These are phyloP conservation scores for Herpailurus yagouaroundi DNA, from an alignment of 2,113 vertebrate species.

Conservation along the genomic window DNA sequence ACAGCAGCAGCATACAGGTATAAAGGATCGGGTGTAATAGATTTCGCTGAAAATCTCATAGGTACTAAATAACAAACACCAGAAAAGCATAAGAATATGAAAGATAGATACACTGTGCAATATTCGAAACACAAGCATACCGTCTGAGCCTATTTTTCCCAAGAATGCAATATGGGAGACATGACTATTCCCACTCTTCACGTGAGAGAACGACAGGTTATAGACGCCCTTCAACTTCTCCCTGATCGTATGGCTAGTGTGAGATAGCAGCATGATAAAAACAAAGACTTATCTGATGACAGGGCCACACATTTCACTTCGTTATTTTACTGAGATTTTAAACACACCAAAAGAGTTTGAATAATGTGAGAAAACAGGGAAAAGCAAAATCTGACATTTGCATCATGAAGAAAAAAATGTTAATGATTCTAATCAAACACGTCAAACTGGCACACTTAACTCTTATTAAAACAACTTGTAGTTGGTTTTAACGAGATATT, in stretches of 20 bases:
- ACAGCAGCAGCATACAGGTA: neutral
- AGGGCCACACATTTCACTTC: neutral
- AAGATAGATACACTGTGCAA: too few relatives aligned
- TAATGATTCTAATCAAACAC: constrained; percentile 43
- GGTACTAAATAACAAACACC: neutral
- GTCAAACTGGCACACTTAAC: constrained; percentile 33
- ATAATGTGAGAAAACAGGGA: neutral
- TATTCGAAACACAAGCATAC: neutral
- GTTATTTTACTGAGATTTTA: neutral
- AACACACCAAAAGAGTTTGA: neutral
- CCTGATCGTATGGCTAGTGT: too few relatives aligned
- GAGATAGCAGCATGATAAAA: neutral
- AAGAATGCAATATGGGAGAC: neutral
- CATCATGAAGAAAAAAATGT: neutral
- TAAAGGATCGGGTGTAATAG: neutral
- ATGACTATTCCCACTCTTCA: neutral
- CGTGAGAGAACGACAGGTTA: neutral
- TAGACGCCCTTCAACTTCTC: neutral
- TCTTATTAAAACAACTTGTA: neutral
- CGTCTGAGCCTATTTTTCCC: neutral
- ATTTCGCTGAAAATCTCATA: neutral
- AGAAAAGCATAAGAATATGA: neutral
- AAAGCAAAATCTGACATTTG: neutral
- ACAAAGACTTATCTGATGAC: neutral
- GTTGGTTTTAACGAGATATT: constrained; percentile 49